Conservation (phyloP, 2,113 vertebrate species). For the Notarius lentiginosus region DNA sequence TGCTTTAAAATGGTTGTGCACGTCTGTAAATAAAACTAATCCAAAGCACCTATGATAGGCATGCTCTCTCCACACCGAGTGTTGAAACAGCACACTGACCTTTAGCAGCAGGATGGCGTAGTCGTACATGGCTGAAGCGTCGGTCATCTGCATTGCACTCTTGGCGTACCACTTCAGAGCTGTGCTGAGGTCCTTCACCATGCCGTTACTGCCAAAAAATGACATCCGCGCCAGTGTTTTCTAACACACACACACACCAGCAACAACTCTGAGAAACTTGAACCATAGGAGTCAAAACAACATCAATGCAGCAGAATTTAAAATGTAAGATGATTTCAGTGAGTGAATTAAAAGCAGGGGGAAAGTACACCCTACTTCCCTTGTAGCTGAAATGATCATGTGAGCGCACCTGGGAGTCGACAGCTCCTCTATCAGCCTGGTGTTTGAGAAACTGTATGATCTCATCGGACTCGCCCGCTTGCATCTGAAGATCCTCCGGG, state of each 20-base stretch:
- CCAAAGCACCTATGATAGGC: too few species aligned
- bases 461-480: constrained; percentile 78
- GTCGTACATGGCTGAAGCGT: constrained; percentile 84
- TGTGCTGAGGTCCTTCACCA: constrained; percentile 77
- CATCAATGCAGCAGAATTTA: neutral
- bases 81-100: constrained; percentile 65
- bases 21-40: neutral
- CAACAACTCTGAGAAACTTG: neutral
- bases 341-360: neutral
- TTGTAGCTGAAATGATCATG: neutral
- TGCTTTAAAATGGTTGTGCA: neutral
- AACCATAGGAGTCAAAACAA: neutral
- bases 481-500: constrained; percentile 73
- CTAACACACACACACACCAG: constrained; percentile 60
- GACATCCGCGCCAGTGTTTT: constrained; percentile 83
- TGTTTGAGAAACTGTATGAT: constrained; percentile 83
- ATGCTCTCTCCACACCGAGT: neutral
- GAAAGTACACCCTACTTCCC: neutral
- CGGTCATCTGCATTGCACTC: constrained; percentile 83
- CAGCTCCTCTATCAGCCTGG: constrained; percentile 82
- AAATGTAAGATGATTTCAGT: neutral
- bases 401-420: constrained; percentile 78
- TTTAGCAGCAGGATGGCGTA: constrained; percentile 88
- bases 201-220: constrained; percentile 86
- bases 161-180: constrained; percentile 85